Evolutionary conservation across 2,888 invertebrate species (phyloP).

Genomic region (Nemurella pictetii): DNA sequence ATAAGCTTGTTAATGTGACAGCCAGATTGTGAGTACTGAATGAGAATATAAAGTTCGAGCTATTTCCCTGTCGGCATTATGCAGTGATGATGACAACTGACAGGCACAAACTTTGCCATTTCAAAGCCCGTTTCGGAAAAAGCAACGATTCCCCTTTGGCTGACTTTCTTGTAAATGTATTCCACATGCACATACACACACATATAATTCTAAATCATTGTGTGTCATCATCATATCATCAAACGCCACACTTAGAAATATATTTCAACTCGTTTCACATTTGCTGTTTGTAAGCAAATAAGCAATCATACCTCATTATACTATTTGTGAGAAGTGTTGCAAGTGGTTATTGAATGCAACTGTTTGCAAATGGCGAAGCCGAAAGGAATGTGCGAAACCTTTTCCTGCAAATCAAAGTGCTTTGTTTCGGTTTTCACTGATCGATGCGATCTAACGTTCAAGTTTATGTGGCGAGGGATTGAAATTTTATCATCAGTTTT

Average conservation of each 20-base stretch:
- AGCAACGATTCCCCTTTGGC: not conserved
- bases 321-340: not conserved
- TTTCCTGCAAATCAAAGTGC: not conserved
- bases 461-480: not conserved
- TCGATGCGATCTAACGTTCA: not conserved
- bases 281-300: not conserved
- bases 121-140: not conserved
- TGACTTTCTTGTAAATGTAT: not conserved
- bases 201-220: too few relatives aligned
- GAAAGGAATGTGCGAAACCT: not conserved
- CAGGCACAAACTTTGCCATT: not conserved
- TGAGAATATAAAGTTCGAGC: not conserved
- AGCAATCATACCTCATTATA: not conserved
- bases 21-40: not conserved
- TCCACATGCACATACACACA: not conserved
- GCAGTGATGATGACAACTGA: not conserved
- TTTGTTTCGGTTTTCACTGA: not conserved
- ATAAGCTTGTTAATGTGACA: slow-evolving; percentile 21
- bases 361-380: not conserved
- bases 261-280: not conserved
- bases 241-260: not conserved
- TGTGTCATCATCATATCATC: not conserved
- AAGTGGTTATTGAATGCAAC: not conserved
- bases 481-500: not conserved
- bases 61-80: not conserved